Evolutionary conservation across 2,888 invertebrate genomes (phyloP).

Genomic region (Tetragnatha montana): DNA sequence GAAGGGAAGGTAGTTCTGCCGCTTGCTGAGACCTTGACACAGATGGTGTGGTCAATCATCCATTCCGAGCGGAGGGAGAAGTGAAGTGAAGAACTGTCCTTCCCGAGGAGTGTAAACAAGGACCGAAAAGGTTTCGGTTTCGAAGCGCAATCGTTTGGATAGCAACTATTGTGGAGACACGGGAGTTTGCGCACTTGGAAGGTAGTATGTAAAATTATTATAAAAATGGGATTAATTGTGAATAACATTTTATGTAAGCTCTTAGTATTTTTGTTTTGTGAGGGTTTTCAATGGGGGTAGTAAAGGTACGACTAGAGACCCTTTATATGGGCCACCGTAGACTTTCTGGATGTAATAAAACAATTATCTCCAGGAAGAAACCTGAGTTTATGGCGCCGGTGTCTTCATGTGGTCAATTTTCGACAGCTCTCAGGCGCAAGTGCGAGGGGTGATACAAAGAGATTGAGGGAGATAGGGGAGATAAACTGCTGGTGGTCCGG

Average conservation of each 20-base stretch:
- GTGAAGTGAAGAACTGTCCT: conserved; percentile 14
- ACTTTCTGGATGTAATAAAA: too few relatives aligned
- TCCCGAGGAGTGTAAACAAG: conserved; percentile 12
- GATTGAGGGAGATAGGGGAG: too few relatives aligned
- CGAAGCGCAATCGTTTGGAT: not conserved
- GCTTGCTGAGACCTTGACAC: conserved; percentile 41
- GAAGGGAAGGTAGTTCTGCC: not conserved
- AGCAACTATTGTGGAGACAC: not conserved
- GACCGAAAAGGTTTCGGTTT: conserved; percentile 43
- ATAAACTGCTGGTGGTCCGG: too few relatives aligned
- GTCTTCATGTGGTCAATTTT: too few relatives aligned
- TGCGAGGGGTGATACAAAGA: too few relatives aligned
- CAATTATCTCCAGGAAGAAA: too few relatives aligned
- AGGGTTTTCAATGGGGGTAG: not conserved
- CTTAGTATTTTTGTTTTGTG: not conserved
- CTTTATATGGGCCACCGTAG: too few relatives aligned
- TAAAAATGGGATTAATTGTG: not conserved
- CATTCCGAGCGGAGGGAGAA: not conserved
- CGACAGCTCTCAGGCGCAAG: too few relatives aligned
- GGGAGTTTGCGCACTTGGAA: not conserved
- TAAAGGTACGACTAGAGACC: too few relatives aligned
- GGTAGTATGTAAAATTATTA: not conserved
- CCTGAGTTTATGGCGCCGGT: too few relatives aligned
- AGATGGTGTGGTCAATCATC: conserved; percentile 54
- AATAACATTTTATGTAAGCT: not conserved